Evolutionary conservation across 1,140 invertebrate species (phyloP).

Genomic region (Streblospio benedicti): DNA sequence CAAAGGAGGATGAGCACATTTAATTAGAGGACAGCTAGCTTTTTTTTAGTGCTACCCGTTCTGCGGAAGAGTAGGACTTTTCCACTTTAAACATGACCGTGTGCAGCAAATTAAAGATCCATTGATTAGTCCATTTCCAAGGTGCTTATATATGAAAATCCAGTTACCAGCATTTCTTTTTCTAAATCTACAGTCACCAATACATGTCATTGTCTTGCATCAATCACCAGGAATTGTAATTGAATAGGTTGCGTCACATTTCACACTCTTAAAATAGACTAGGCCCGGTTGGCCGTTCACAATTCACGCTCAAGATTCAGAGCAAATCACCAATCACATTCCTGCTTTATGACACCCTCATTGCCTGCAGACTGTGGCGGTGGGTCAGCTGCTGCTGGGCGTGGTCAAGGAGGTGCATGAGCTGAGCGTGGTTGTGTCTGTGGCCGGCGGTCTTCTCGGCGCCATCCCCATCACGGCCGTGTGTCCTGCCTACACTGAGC

Average conservation of each 20-base stretch:
- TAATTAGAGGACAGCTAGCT: too few species aligned
- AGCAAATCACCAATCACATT: not conserved
- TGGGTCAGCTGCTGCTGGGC: conserved; percentile 28
- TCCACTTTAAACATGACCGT: not conserved
- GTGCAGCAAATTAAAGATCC: too few species aligned
- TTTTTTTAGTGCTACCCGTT: too few species aligned
- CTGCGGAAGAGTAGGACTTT: not conserved
- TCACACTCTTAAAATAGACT: not conserved
- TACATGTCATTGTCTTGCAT: not conserved
- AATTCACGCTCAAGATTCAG: not conserved
- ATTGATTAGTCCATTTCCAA: not conserved
- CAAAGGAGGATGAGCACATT: too few species aligned
- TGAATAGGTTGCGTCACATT: not conserved
- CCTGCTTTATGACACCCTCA: not conserved
- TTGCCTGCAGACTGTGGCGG: conserved; percentile 21
- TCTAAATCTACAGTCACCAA: not conserved
- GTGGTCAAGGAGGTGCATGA: conserved; percentile 29
- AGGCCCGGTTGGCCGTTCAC: not conserved
- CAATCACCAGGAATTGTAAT: not conserved
- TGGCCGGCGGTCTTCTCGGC: conserved; percentile 27
- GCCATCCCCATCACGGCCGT: conserved; percentile 29
- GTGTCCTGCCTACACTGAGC: conserved; percentile 24
- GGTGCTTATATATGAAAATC: not conserved
- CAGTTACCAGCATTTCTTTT: not conserved
- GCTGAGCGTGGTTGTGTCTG: conserved; percentile 23